Evolutionary conservation across 1,140 invertebrate genomes (phyloP).

Genomic region (Drosophila mayri): DNA sequence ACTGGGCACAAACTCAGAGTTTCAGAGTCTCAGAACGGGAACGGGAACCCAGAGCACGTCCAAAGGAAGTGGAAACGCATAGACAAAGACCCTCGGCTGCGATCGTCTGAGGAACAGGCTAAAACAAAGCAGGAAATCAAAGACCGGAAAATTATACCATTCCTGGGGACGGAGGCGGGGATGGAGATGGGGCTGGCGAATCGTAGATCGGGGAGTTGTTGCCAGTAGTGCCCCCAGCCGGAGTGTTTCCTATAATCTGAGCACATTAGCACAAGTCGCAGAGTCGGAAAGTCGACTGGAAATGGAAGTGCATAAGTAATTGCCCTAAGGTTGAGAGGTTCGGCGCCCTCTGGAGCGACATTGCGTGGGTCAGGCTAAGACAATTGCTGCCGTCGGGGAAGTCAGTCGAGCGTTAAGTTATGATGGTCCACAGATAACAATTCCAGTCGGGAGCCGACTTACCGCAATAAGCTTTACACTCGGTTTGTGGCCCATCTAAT

Average conservation of each 20-base stretch:
- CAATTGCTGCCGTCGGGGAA: slow-evolving; percentile 59
- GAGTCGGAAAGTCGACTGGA: slow-evolving; percentile 9
- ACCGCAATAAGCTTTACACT: slow-evolving; percentile 36
- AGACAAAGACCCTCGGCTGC: slow-evolving; percentile 55
- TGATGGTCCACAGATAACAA: slow-evolving; percentile 65
- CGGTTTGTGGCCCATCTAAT: slow-evolving; percentile 48
- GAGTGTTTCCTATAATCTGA: slow-evolving; percentile 68
- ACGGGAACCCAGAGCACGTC: slow-evolving; percentile 22
- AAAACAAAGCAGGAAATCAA: slow-evolving; percentile 79
- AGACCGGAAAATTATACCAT: slow-evolving; percentile 77
- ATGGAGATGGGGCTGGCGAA: slow-evolving; percentile 1
- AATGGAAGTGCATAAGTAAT: slow-evolving; percentile 65
- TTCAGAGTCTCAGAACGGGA: slow-evolving; percentile 34
- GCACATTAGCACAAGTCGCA: slow-evolving; percentile 73
- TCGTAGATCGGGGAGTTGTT: not conserved
- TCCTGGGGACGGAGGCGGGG: slow-evolving; percentile 11
- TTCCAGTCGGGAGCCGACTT: slow-evolving; percentile 16
- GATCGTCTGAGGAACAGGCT: slow-evolving; percentile 52
- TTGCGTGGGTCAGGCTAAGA: slow-evolving; percentile 71
- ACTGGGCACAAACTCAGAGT: slow-evolving; percentile 17
- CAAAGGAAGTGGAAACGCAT: slow-evolving; percentile 75
- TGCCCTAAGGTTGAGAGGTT: slow-evolving; percentile 57
- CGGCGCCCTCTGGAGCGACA: slow-evolving; percentile 58
- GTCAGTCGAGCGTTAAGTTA: slow-evolving; percentile 74
- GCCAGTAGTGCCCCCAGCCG: slow-evolving; percentile 26